Evolutionary conservation across 2,113 vertebrate species (phyloP).

Genomic region (Paraplagusia blochii): DNA sequence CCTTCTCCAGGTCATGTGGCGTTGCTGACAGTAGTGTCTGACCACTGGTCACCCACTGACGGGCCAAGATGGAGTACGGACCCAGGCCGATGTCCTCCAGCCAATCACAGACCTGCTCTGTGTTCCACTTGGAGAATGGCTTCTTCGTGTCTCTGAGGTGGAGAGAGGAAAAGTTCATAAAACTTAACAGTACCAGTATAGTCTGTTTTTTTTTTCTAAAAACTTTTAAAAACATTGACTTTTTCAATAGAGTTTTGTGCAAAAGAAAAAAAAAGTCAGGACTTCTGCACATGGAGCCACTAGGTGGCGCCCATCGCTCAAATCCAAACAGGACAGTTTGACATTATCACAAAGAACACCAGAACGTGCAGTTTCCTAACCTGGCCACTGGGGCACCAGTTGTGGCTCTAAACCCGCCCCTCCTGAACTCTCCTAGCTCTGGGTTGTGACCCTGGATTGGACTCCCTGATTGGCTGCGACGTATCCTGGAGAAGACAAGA

Average conservation of each 20-base stretch:
- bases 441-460: slow-evolving; percentile 81
- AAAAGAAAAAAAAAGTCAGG: too few species aligned
- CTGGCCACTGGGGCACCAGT: slow-evolving; percentile 86
- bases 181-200: too few species aligned
- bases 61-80: slow-evolving; percentile 85
- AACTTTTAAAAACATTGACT: too few species aligned
- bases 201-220: too few species aligned
- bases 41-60: slow-evolving; percentile 87
- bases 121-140: slow-evolving; percentile 89
- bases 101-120: slow-evolving; percentile 91
- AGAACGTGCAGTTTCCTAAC: slow-evolving; percentile 75
- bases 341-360: slow-evolving; percentile 9
- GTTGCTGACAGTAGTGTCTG: slow-evolving; percentile 87
- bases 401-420: slow-evolving; percentile 89
- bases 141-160: slow-evolving; percentile 68
- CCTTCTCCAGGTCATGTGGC: slow-evolving; percentile 93
- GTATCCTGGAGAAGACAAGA: slow-evolving; percentile 77
- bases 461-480: slow-evolving; percentile 93
- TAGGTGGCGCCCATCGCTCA: too few species aligned
- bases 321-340: too few species aligned
- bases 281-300: too few species aligned
- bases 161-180: neutral
- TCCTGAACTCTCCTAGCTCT: slow-evolving; percentile 85
- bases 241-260: too few species aligned
- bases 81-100: slow-evolving; percentile 89